These are phyloP conservation scores for Leptonema lineaticorne DNA, from an alignment of 1,140 invertebrate genomes.

Conservation along the genomic window DNA sequence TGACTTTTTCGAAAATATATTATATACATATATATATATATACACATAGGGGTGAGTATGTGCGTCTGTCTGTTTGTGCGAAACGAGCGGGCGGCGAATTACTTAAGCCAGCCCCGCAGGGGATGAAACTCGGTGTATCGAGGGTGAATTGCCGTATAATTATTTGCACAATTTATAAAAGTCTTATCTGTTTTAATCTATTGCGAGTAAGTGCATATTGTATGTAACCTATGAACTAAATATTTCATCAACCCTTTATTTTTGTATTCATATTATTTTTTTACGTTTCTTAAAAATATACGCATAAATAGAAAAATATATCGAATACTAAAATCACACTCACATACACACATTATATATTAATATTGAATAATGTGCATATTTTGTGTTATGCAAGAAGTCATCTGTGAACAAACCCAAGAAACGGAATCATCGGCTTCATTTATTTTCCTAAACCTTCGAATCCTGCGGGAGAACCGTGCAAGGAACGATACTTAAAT, in stretches of 20 bases:
- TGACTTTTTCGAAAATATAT: slow-evolving; percentile 30
- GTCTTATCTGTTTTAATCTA: too few species aligned
- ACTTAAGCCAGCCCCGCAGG: slow-evolving; percentile 3
- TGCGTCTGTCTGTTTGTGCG: slow-evolving; percentile 13
- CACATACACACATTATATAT: background rate
- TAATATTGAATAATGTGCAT: background rate
- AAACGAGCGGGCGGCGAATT: slow-evolving; percentile 22
- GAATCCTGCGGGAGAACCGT: background rate
- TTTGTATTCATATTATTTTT: too few species aligned
- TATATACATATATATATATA: too few species aligned
- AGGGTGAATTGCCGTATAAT: background rate
- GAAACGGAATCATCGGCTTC: slow-evolving; percentile 13
- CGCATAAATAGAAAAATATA: too few species aligned
- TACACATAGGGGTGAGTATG: too few species aligned
- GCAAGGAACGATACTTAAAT: slow-evolving; percentile 30
- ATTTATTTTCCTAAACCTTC: slow-evolving; percentile 10
- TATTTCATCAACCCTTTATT: too few species aligned
- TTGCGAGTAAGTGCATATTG: too few species aligned
- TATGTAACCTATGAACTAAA: too few species aligned
- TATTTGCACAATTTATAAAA: too few species aligned
- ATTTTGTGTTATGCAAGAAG: background rate
- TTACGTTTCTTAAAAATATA: too few species aligned
- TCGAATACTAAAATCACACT: too few species aligned
- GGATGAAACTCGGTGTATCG: background rate
- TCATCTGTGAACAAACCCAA: background rate